Conservation (phyloP, 1,140 invertebrate genomes). For the Cardiocondyla obscurior region DNA sequence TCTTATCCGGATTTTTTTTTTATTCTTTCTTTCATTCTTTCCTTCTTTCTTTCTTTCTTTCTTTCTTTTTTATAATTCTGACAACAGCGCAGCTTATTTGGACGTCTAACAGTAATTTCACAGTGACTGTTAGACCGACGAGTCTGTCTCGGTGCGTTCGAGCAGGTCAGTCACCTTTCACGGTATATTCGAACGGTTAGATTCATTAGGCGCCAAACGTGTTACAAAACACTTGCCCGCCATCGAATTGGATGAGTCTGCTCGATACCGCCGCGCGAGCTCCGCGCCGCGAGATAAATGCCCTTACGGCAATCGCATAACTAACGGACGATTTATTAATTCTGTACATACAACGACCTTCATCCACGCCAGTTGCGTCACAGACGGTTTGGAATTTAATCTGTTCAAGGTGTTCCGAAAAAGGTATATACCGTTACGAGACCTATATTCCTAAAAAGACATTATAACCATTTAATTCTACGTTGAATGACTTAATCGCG, state of each 20-base stretch:
- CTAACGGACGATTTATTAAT: conserved; percentile 41
- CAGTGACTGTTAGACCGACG: conserved; percentile 67
- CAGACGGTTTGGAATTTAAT: conserved; percentile 28
- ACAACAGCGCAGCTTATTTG: conserved; percentile 45
- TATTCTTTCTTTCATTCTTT: too few relatives aligned
- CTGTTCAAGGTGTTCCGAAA: conserved; percentile 22
- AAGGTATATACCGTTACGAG: conserved; percentile 5
- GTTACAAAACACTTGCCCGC: background rate
- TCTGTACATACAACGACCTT: conserved; percentile 2
- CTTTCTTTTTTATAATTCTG: conserved; percentile 40
- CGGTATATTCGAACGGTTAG: conserved; percentile 61
- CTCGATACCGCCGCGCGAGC: background rate
- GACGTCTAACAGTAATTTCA: conserved; percentile 68
- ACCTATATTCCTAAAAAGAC: conserved; percentile 27
- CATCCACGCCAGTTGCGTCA: background rate
- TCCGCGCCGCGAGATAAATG: conserved; percentile 34
- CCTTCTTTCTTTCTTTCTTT: too few relatives aligned
- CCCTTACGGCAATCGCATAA: conserved; percentile 1
- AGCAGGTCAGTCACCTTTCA: conserved; percentile 65
- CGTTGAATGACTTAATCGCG: background rate
- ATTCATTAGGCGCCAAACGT: conserved; percentile 52
- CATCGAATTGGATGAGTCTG: conserved; percentile 22
- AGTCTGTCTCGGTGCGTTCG: conserved; percentile 12
- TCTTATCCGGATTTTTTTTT: background rate
- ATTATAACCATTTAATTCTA: background rate